Conservation (phyloP, 1,140 invertebrate species). For the Cyclargus thomasi region DNA sequence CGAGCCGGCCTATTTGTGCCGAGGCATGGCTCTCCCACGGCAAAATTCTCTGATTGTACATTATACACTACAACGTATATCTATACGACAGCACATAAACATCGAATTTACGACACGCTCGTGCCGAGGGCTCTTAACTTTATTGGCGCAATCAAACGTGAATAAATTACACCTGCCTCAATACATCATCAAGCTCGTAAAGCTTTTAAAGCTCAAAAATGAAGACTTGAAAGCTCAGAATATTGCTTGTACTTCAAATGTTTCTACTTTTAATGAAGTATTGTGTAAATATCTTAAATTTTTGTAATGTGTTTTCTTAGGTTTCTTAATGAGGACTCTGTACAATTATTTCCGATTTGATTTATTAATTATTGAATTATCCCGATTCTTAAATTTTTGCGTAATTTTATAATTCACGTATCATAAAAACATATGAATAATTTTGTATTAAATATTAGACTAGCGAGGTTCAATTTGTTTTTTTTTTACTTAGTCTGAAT, state of each 20-base stretch:
- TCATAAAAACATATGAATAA: no score
- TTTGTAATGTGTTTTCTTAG: background rate
- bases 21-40: no score
- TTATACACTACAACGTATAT: no score
- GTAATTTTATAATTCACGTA: no score
- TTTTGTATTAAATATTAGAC: no score
- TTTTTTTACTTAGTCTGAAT: background rate
- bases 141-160: background rate
- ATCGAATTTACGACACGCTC: background rate
- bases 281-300: background rate
- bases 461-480: no score
- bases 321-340: no score
- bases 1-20: no score
- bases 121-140: background rate
- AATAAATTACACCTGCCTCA: background rate
- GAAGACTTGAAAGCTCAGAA: background rate
- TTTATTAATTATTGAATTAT: no score
- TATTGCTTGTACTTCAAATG: background rate
- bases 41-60: no score
- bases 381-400: no score
- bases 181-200: background rate
- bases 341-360: no score
- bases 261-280: background rate
- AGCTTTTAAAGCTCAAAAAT: background rate
- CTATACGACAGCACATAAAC: background rate